Conservation (phyloP, 1,140 invertebrate genomes). For the Philotrypesis tridentata region DNA sequence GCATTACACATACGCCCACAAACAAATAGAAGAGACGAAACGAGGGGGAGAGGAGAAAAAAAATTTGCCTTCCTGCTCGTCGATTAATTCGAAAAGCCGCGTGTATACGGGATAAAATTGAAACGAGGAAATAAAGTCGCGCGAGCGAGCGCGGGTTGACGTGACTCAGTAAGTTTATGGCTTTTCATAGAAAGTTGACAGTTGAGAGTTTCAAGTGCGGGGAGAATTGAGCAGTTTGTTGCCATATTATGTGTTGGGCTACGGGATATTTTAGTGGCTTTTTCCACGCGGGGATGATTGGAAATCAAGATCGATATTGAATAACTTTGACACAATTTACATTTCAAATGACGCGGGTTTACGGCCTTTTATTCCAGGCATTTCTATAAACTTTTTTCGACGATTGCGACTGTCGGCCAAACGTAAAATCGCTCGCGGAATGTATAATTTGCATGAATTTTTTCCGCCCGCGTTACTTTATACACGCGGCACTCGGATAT, state of each 20-base stretch:
- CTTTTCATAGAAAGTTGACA: conserved; percentile 52
- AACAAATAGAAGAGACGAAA: too few relatives aligned
- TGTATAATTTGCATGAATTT: not conserved
- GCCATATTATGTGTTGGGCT: not conserved
- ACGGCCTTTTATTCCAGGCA: not conserved
- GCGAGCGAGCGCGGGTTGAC: not conserved
- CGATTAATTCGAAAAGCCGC: conserved; percentile 11
- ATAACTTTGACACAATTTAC: not conserved
- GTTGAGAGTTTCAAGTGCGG: not conserved
- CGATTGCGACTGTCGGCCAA: not conserved
- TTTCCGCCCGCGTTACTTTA: not conserved
- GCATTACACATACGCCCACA: too few relatives aligned
- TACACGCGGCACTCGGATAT: not conserved
- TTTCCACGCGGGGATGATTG: not conserved
- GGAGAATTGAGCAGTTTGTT: not conserved
- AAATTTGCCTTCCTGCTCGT: not conserved
- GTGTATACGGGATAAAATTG: not conserved
- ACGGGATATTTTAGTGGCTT: not conserved
- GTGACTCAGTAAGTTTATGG: conserved; percentile 52
- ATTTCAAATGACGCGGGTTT: not conserved
- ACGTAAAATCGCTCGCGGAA: not conserved
- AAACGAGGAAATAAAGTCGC: conserved; percentile 12
- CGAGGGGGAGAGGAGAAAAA: too few relatives aligned
- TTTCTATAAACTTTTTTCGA: not conserved
- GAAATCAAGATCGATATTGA: not conserved